These are phyloP conservation scores for Coleophora flavipennella DNA, from an alignment of 2,888 invertebrate genomes.

Conservation along the genomic window DNA sequence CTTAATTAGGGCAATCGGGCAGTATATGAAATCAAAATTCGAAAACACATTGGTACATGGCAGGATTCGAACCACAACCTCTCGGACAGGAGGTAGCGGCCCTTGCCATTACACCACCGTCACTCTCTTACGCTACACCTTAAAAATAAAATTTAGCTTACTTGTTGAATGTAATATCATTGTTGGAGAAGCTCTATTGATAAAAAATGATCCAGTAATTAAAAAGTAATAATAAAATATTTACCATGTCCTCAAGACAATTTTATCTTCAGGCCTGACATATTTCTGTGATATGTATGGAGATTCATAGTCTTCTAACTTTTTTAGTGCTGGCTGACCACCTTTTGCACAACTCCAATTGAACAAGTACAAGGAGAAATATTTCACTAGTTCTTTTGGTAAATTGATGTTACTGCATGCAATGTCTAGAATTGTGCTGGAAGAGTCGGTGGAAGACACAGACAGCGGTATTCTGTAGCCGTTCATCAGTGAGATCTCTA, in stretches of 20 bases:
- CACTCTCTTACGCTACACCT: no score
- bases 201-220: no score
- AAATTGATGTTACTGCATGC: constrained; percentile 87
- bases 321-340: constrained; percentile 83
- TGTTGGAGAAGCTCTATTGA: no score
- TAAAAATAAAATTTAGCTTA: no score
- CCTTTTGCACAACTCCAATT: constrained; percentile 82
- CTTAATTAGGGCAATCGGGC: no score
- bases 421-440: constrained; percentile 87
- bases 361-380: constrained; percentile 92
- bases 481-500: constrained; percentile 90
- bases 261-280: constrained; percentile 80
- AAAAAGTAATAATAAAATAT: background rate
- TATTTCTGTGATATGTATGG: constrained; percentile 93
- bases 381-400: constrained; percentile 83
- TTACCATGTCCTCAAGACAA: constrained; percentile 90
- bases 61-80: no score
- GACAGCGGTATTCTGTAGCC: constrained; percentile 87
- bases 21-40: no score
- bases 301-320: constrained; percentile 96
- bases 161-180: no score
- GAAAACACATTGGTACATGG: no score
- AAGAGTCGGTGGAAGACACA: constrained; percentile 86
- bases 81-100: no score
- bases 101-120: no score